Conservation (phyloP, 1,140 invertebrate genomes). For the Apis mellifera region Amel_HAv3.1 CM009935.2:4827501-4828000, state of each 20-base stretch:
- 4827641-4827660: too few species aligned
- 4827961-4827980: constrained; percentile 11
- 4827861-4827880: not conserved
- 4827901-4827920: too few species aligned
- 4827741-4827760: not conserved
- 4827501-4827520: too few species aligned
- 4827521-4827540: too few species aligned
- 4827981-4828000: constrained; percentile 4
- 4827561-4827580: too few species aligned
- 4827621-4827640: too few species aligned
- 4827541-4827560: too few species aligned
- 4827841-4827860: not conserved
- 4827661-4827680: too few species aligned
- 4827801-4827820: not conserved
- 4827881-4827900: not conserved
- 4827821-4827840: not conserved
- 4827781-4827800: not conserved
- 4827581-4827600: too few species aligned
- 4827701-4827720: not conserved
- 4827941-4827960: too few species aligned
- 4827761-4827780: not conserved
- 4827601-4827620: too few species aligned
- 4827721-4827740: not conserved
- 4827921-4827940: not conserved
- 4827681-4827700: too few species aligned